Percentiles rank a stretch among this genome's conserved stretches.
Conservation (phyloP, 2,113 vertebrate species). For the Entomyzon cyanotis region DNA sequence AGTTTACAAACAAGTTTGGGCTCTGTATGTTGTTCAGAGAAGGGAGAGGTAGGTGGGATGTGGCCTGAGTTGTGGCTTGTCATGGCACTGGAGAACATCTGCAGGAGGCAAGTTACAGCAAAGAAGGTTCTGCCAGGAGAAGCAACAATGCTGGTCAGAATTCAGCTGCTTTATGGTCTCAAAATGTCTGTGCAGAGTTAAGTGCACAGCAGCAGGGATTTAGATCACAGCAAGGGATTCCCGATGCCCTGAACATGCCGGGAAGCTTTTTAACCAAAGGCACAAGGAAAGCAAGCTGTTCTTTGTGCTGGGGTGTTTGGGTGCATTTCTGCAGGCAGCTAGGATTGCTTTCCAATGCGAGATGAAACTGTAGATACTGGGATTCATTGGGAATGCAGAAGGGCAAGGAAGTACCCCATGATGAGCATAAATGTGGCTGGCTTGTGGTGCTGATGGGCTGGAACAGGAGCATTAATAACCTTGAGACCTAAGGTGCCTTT, state of each 20-base stretch:
- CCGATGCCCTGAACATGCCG: background rate
- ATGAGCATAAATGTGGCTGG: background rate
- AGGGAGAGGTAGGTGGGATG: background rate
- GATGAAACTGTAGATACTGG: background rate
- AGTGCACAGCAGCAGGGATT: background rate
- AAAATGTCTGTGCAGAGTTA: background rate
- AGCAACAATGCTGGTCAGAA: background rate
- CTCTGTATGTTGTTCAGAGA: background rate
- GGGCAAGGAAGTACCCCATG: background rate
- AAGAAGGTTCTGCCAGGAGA: background rate
- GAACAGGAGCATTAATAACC: background rate
- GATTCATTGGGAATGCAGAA: background rate
- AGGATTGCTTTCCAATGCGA: background rate
- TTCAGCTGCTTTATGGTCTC: background rate
- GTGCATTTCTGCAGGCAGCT: background rate
- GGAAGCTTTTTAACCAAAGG: background rate
- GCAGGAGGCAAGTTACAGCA: background rate
- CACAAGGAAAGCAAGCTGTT: background rate
- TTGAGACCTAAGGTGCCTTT: background rate
- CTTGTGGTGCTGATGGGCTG: background rate
- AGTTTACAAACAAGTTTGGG: background rate
- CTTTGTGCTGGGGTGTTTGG: background rate
- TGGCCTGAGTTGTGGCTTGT: background rate
- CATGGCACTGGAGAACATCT: background rate
- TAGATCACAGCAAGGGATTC: background rate